Conservation (phyloP, 2,113 vertebrate genomes). For the Anarrhichthys ocellatus region DNA sequence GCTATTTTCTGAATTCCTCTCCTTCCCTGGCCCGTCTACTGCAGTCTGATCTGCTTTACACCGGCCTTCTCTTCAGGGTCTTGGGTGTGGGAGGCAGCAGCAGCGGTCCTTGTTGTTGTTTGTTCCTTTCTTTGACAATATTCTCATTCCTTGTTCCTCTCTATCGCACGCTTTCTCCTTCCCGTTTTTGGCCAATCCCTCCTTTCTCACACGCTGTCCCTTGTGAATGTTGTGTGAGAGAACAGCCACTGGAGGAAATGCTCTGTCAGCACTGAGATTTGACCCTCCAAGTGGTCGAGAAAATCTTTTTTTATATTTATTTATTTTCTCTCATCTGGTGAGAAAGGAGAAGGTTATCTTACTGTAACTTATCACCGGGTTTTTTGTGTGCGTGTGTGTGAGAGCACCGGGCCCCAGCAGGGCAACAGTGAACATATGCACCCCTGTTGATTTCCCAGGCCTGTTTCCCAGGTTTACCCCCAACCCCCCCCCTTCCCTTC, state of each 20-base stretch:
- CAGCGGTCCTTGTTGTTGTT: constrained; percentile 38
- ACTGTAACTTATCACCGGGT: constrained; percentile 66
- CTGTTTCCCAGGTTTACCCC: constrained; percentile 74
- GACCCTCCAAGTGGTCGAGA: constrained; percentile 21
- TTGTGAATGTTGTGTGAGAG: constrained; percentile 16
- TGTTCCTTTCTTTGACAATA: constrained; percentile 23
- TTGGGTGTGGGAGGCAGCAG: constrained; percentile 30
- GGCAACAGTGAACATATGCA: constrained; percentile 52
- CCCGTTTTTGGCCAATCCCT: background rate
- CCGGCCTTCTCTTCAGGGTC: constrained; percentile 4
- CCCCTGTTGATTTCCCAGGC: constrained; percentile 80
- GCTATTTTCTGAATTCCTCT: constrained; percentile 50
- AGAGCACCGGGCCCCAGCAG: constrained; percentile 58
- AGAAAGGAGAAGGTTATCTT: constrained; percentile 63
- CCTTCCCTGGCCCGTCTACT: constrained; percentile 30
- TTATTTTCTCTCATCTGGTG: constrained; percentile 57
- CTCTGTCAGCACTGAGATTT: constrained; percentile 43
- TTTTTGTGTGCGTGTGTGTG: constrained; percentile 39
- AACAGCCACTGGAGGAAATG: constrained; percentile 38
- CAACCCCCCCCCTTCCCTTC: background rate
- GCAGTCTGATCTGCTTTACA: constrained; percentile 20
- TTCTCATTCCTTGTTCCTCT: constrained; percentile 6
- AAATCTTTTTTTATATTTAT: constrained; percentile 33
- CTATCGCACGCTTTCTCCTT: background rate
- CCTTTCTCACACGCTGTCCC: constrained; percentile 15